phyloP scores from a whole-genome alignment of 64 coral and sea anemone genomes.

The Pocillopora damicornis region DNA sequence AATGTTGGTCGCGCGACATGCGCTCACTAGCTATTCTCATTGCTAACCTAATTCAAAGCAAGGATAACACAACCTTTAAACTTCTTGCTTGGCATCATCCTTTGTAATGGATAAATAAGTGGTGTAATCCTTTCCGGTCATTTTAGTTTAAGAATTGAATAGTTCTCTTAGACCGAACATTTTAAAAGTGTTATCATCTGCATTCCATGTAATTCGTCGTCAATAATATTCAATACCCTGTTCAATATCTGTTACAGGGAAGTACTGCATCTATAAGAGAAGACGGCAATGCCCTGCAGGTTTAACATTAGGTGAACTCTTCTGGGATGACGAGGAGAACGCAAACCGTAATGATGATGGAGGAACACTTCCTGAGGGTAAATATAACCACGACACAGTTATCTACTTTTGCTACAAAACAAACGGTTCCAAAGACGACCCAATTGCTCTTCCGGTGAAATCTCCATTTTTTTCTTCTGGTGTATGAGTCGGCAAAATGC shows the following conservation, averaged over 20 bases:
- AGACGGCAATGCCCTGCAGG: slow-evolving; percentile 21
- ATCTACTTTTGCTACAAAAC: slow-evolving; percentile 48
- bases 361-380: slow-evolving; percentile 48
- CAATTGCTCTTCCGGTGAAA: slow-evolving; percentile 57
- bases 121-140: no score
- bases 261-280: slow-evolving; percentile 73
- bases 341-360: slow-evolving; percentile 37
- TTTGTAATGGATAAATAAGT: no score
- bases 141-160: no score
- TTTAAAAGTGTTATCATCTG: neutral
- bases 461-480: slow-evolving; percentile 40
- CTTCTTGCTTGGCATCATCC: no score
- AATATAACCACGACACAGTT: slow-evolving; percentile 39
- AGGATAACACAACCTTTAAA: no score
- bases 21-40: no score
- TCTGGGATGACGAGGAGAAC: slow-evolving; percentile 55
- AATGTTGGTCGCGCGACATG: no score
- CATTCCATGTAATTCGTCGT: neutral
- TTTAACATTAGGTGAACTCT: slow-evolving; percentile 14
- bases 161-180: no score
- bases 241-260: slow-evolving; percentile 12
- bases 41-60: no score
- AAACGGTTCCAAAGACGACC: slow-evolving; percentile 15
- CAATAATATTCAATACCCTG: no score
- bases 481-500: slow-evolving; percentile 30